These are phyloP conservation scores for Nephrotoma appendiculata DNA, from an alignment of 2,888 invertebrate species.

Conservation along the genomic window DNA sequence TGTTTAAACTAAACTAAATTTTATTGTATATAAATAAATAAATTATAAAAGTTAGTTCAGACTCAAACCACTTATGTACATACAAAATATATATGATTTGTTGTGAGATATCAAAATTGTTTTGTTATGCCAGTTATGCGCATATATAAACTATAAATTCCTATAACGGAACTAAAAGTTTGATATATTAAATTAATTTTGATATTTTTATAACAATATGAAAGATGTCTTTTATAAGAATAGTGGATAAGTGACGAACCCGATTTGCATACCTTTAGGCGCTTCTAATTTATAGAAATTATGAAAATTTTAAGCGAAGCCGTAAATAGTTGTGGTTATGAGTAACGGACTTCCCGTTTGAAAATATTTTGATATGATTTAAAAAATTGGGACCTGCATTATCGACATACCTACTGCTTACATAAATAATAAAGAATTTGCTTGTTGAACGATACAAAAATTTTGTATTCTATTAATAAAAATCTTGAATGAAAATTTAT, in stretches of 20 bases:
- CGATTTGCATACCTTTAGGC: background rate
- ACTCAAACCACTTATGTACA: background rate
- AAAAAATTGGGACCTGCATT: background rate
- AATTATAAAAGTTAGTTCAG: background rate
- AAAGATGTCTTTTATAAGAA: background rate
- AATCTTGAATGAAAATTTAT: background rate
- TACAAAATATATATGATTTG: background rate
- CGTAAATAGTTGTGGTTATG: too few relatives aligned
- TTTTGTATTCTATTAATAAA: background rate
- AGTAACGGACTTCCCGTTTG: too few relatives aligned
- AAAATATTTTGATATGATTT: too few relatives aligned
- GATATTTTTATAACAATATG: background rate
- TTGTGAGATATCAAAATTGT: background rate
- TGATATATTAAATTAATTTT: too few relatives aligned
- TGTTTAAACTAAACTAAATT: background rate
- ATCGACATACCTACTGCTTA: background rate
- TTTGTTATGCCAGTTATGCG: too few relatives aligned
- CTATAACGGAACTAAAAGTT: background rate
- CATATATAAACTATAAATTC: background rate
- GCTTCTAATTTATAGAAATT: background rate
- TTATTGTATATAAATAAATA: background rate
- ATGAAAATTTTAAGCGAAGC: too few relatives aligned
- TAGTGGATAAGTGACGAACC: background rate
- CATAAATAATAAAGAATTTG: background rate
- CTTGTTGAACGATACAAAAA: background rate